phyloP scores from a whole-genome alignment of 2,888 invertebrate species.

The Trichacis sp. region DNA sequence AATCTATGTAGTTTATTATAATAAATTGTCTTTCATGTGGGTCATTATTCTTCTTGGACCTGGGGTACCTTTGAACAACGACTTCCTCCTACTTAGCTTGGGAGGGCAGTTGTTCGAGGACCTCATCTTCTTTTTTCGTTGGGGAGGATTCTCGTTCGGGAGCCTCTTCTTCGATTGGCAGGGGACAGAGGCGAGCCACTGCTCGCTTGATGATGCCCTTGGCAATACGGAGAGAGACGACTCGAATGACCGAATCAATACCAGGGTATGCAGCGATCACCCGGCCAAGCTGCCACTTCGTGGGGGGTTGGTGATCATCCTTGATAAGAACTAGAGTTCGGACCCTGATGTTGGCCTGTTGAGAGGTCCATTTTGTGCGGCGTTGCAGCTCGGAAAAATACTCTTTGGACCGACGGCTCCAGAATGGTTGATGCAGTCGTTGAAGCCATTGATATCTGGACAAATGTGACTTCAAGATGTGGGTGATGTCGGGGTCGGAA shows the following conservation, averaged over 20 bases:
- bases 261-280: conserved; percentile 11
- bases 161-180: too few relatives aligned
- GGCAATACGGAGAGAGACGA: conserved; percentile 4
- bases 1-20: too few relatives aligned
- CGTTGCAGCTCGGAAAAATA: conserved; percentile 42
- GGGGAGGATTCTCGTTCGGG: too few relatives aligned
- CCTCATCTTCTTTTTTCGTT: too few relatives aligned
- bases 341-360: background rate
- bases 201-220: conserved; percentile 8
- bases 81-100: too few relatives aligned
- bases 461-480: too few relatives aligned
- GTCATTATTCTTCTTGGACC: too few relatives aligned
- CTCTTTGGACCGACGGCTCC: conserved; percentile 33
- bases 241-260: conserved; percentile 1
- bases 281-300: conserved; percentile 11
- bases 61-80: too few relatives aligned
- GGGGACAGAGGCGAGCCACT: background rate
- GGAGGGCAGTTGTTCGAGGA: too few relatives aligned
- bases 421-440: conserved; percentile 27
- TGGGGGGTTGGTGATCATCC: conserved; percentile 5
- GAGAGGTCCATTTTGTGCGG: conserved; percentile 31
- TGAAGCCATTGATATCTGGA: conserved; percentile 35
- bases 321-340: conserved; percentile 12
- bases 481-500: too few relatives aligned
- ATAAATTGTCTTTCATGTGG: too few relatives aligned